Evolutionary conservation across 2,113 vertebrate species (phyloP).

Genomic region (Prolemur simus): DNA sequence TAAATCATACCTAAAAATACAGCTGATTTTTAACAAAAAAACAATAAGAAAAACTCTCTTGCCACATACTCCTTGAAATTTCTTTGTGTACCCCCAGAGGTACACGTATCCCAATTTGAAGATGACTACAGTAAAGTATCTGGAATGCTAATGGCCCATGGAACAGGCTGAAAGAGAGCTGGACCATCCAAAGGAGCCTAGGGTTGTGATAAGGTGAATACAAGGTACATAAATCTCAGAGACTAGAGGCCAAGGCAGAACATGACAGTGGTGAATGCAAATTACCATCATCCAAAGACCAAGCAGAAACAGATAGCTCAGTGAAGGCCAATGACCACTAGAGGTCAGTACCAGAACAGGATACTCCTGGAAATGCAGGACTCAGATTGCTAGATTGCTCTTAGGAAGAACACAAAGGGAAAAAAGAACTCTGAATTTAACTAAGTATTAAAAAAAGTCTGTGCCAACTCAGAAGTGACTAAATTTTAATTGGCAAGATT

Average conservation of each 20-base stretch:
- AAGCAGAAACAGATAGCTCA: background rate
- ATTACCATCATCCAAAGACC: background rate
- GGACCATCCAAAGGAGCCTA: background rate
- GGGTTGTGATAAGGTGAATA: background rate
- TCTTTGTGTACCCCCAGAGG: background rate
- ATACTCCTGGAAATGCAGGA: background rate
- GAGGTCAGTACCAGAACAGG: constrained; percentile 46
- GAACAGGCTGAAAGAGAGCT: background rate
- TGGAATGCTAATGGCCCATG: background rate
- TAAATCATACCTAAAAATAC: background rate
- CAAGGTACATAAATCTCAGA: background rate
- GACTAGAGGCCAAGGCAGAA: background rate
- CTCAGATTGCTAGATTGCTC: background rate
- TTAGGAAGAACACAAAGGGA: background rate
- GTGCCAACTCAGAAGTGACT: background rate
- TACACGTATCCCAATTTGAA: background rate
- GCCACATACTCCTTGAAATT: background rate
- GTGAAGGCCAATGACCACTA: background rate
- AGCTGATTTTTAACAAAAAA: background rate
- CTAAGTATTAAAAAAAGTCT: background rate
- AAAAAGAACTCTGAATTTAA: background rate
- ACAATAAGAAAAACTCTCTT: background rate
- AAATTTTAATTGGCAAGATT: background rate
- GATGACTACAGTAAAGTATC: background rate
- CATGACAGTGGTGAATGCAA: background rate